phyloP scores from a whole-genome alignment of 2,888 invertebrate genomes.

The Patella ulyssiponensis region DNA sequence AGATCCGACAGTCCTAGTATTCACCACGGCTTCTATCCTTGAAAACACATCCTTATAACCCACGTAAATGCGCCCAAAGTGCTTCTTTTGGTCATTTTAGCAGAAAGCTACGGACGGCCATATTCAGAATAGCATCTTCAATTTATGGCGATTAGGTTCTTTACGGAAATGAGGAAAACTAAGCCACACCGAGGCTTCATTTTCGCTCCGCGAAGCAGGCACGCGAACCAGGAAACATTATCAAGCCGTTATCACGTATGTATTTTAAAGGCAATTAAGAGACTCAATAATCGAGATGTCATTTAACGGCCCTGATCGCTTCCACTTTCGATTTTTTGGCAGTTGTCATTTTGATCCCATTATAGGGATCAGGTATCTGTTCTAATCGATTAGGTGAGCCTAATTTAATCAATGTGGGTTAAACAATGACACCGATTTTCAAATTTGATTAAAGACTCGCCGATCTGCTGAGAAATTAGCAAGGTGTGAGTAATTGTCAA shows the following conservation, averaged over 20 bases:
- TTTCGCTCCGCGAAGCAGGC: slow-evolving; percentile 52
- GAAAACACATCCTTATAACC: slow-evolving; percentile 39
- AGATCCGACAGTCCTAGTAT: slow-evolving; percentile 27
- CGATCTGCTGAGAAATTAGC: too few relatives aligned
- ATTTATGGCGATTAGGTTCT: slow-evolving; percentile 46
- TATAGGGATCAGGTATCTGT: too few relatives aligned
- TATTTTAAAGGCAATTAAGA: slow-evolving; percentile 15
- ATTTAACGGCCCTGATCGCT: background rate
- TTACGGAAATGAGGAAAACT: slow-evolving; percentile 58
- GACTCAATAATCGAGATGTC: background rate
- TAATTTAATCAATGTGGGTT: too few relatives aligned
- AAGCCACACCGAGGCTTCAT: slow-evolving; percentile 50
- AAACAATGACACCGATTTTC: too few relatives aligned
- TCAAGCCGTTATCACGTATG: slow-evolving; percentile 29
- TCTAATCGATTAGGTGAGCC: too few relatives aligned
- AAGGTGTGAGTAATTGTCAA: too few relatives aligned
- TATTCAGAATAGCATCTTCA: slow-evolving; percentile 43
- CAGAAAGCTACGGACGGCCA: slow-evolving; percentile 34
- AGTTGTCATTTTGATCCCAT: background rate
- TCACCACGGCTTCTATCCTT: slow-evolving; percentile 30
- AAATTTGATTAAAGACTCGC: too few relatives aligned
- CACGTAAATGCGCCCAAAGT: slow-evolving; percentile 30
- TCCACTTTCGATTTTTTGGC: slow-evolving; percentile 6
- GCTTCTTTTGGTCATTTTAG: slow-evolving; percentile 19
- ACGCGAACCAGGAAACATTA: slow-evolving; percentile 37